Percentiles rank a stretch among this genome's conserved stretches.
phyloP scores from a whole-genome alignment of 2,888 invertebrate species.

The Phasia obesa region DNA sequence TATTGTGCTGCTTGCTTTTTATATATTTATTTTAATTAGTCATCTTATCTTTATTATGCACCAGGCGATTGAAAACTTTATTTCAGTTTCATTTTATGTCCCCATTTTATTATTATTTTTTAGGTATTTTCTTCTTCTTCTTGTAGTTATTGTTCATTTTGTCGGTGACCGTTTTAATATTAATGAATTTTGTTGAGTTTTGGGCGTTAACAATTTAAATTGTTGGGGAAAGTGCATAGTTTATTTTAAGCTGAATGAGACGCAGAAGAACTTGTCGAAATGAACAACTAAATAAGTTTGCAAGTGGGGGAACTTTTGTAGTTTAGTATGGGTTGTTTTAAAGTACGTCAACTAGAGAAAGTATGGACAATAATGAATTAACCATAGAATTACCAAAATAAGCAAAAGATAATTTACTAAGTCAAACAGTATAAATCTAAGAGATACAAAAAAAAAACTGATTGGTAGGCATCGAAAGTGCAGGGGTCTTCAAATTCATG shows the following conservation, averaged over 20 bases:
- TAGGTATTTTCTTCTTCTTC: background rate
- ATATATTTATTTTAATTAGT: conserved; percentile 62
- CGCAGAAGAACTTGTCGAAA: background rate
- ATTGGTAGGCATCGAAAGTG: no score
- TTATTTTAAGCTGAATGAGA: background rate
- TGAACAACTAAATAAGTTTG: background rate
- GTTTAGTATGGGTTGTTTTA: background rate
- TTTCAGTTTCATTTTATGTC: conserved; percentile 42
- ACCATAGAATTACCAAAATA: no score
- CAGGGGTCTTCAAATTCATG: no score
- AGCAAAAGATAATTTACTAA: no score
- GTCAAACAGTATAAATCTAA: no score
- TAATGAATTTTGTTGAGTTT: conserved; percentile 54
- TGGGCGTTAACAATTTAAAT: conserved; percentile 57
- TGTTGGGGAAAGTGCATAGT: conserved; percentile 17
- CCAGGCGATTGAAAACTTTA: conserved; percentile 56
- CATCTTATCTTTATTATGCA: conserved; percentile 65
- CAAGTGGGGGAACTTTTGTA: background rate
- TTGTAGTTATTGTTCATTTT: conserved; percentile 42
- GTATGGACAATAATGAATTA: no score
- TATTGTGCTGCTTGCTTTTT: conserved; percentile 7
- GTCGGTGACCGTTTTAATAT: conserved; percentile 58
- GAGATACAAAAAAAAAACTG: no score
- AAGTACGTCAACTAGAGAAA: background rate
- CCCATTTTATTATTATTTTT: conserved; percentile 36